Base-by-base conservation (phyloP, 2,888 invertebrate species). In the Kryphioiulus occultus region DNA sequence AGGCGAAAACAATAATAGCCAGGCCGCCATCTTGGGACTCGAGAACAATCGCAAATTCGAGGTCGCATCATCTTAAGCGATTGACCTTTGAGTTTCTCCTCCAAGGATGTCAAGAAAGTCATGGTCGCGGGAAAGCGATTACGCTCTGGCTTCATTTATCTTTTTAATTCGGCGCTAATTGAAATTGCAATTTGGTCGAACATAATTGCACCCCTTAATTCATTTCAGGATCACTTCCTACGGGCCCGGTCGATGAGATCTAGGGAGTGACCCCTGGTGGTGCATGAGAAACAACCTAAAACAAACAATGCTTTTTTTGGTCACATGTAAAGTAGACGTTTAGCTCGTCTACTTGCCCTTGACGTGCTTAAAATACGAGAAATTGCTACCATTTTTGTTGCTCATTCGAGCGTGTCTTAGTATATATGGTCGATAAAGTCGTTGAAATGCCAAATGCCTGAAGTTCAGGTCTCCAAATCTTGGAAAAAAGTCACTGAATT, bases 81-180 rank as follows among this genome's bases (percentile, higher is more conserved):
- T 68, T 68, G 10, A 68, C 22, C 68, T 26, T 10, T 39, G 39
- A 39, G 39, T 39, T 39, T 39, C 26, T 9, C 22, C 3, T 47
- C 12, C 10, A 9, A 68, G 26, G 68, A 68, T 10, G 12, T 22
- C 39, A 3, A 39, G 39, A 68, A 68, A 68, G 68, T 68, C 68
- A 68, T 68, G 68, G 68, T 68, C 68, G 26, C 26, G 9, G 26
- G 26, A 68, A 7, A 22, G 26, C 68, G 68, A 22, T 68, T 68
- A 68, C 26, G 26, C 68, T 39, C 39, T 39, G 68, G 68, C n/a
- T 68, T 68, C 68, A 68, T 68, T 68, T 68, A 68, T 68, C 68
- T 68, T 68, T 68, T 68, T 68, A 68, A 68, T 68, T 68, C 68
- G 68, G 68, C 68, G 68, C 68, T 68, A 68, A 68, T 68, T 68